Evolutionary conservation across 2,888 invertebrate genomes (phyloP).

Genomic region (Heliothis peltigera): DNA sequence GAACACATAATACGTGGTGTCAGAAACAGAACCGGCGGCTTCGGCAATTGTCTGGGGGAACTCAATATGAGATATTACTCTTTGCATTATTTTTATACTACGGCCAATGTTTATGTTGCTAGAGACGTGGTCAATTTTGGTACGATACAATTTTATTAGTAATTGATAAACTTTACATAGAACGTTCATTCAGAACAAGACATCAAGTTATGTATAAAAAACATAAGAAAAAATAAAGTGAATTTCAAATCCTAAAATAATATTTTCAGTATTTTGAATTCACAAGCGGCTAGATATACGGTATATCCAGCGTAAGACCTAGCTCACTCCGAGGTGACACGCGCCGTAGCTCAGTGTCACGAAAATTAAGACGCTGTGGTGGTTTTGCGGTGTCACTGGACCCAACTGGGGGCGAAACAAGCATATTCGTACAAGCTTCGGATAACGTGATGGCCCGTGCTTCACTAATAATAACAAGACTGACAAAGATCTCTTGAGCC

Average conservation of each 20-base stretch:
- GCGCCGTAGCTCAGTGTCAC: conserved; percentile 53
- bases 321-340: conserved; percentile 40
- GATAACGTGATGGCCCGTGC: conserved; percentile 2
- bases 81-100: not conserved
- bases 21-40: conserved; percentile 25
- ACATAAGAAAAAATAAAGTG: too few species aligned
- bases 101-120: not conserved
- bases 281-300: not conserved
- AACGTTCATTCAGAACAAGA: too few species aligned
- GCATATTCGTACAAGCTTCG: conserved; percentile 8
- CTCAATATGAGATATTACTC: conserved; percentile 3
- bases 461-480: not conserved
- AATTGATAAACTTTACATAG: too few species aligned
- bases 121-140: not conserved
- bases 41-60: not conserved
- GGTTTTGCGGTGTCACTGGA: conserved; percentile 39
- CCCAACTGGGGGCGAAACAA: conserved; percentile 12
- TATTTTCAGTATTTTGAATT: too few species aligned
- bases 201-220: too few species aligned
- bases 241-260: too few species aligned
- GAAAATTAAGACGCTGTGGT: conserved; percentile 53
- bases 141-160: too few species aligned
- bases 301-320: conserved; percentile 40
- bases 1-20: conserved; percentile 33
- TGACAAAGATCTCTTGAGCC: not conserved